A percentile compares a stretch with the other conserved stretches of the same genome.
phyloP scores from a whole-genome alignment of 2,113 vertebrate species.

The Oxygymnocypris stewartii region DNA sequence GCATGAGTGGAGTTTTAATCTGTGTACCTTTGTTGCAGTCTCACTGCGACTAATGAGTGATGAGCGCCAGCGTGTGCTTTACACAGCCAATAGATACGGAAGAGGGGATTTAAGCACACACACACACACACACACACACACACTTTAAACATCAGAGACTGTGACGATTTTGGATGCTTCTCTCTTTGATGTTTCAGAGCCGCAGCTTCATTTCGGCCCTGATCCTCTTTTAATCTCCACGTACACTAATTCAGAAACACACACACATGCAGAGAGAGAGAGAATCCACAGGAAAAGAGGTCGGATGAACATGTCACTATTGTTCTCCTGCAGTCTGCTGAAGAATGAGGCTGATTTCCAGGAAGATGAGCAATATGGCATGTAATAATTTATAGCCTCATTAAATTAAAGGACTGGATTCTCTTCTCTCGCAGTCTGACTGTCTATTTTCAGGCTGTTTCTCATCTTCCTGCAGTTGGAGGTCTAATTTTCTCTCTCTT shows the following conservation, averaged over 20 bases:
- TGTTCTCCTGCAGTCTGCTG: conserved; percentile 14
- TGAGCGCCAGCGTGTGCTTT: neutral
- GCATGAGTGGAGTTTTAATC: conserved; percentile 23
- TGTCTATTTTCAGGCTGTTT: conserved; percentile 7
- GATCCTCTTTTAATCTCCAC: conserved; percentile 29
- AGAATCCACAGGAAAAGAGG: neutral
- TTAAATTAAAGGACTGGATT: conserved; percentile 23
- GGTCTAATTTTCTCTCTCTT: neutral
- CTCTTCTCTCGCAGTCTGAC: neutral
- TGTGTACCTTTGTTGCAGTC: conserved; percentile 11
- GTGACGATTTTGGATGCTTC: conserved; percentile 32
- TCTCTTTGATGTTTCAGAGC: conserved; percentile 30
- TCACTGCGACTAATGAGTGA: conserved; percentile 21
- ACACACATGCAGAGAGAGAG: neutral
- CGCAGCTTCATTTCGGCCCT: conserved; percentile 14
- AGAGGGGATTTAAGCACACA: neutral
- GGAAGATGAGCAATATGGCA: conserved; percentile 30
- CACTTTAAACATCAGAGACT: conserved; percentile 8
- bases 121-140: conserved; percentile 18
- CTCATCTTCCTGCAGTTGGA: conserved; percentile 7
- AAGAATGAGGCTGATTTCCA: conserved; percentile 37
- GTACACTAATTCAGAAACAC: neutral
- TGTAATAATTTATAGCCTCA: conserved; percentile 36
- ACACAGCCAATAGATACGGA: neutral
- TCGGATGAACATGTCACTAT: conserved; percentile 15